Conservation (phyloP, 2,888 invertebrate species). For the Eumacrocentrus americanus region DNA sequence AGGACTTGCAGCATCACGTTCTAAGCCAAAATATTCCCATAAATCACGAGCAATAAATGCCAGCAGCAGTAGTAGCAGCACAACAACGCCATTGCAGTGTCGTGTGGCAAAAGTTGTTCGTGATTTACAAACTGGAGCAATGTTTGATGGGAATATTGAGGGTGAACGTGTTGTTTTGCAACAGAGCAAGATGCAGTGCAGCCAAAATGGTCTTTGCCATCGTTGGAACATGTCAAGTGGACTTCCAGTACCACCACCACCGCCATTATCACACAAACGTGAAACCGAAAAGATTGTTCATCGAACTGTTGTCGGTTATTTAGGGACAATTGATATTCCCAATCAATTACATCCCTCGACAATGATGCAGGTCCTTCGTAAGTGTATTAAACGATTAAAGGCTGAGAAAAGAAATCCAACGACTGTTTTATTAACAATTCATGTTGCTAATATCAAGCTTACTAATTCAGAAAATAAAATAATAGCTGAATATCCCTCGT, state of each 20-base stretch:
- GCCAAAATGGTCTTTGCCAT: slow-evolving; percentile 50
- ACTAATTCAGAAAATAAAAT: slow-evolving; percentile 79
- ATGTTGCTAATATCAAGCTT: slow-evolving; percentile 79
- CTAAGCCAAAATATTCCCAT: slow-evolving; percentile 68
- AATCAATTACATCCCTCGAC: slow-evolving; percentile 78
- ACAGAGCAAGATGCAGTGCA: slow-evolving; percentile 48
- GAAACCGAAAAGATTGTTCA: slow-evolving; percentile 69
- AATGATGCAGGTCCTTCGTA: slow-evolving; percentile 77
- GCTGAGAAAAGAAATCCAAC: slow-evolving; percentile 88
- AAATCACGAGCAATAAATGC: slow-evolving; percentile 56
- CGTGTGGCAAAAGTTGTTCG: slow-evolving; percentile 64
- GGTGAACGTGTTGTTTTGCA: slow-evolving; percentile 29
- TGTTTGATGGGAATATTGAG: slow-evolving; percentile 58
- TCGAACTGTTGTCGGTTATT: slow-evolving; percentile 88
- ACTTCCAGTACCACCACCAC: slow-evolving; percentile 60
- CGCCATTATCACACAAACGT: slow-evolving; percentile 52
- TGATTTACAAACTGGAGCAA: slow-evolving; percentile 64
- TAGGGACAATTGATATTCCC: slow-evolving; percentile 96
- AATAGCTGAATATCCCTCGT: slow-evolving; percentile 86
- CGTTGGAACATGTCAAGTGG: slow-evolving; percentile 60
- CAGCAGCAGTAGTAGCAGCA: slow-evolving; percentile 21
- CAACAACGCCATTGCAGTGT: slow-evolving; percentile 51
- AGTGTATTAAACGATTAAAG: slow-evolving; percentile 85
- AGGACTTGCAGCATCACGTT: slow-evolving; percentile 67
- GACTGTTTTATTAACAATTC: slow-evolving; percentile 83